Evolutionary conservation across 1,140 invertebrate species (phyloP), one percentile per base, ranked within the genome.

Genomic region (Papilio machaon): DNA sequence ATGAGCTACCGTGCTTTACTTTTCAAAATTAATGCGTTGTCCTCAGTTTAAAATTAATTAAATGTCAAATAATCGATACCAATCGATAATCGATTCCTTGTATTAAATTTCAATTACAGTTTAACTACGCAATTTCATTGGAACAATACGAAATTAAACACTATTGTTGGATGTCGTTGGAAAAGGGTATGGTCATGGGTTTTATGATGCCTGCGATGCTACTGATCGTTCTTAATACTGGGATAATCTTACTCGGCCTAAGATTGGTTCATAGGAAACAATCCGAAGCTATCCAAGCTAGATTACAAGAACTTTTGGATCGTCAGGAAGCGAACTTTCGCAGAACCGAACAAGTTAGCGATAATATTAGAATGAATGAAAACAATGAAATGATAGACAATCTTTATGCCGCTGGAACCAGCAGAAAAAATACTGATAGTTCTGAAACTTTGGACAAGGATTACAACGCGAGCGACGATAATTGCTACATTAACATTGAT

Each of bases 151-250:
- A 97, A 92, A 96, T 96, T 5, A 95, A 95, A 81, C 95, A 95
- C 83, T 97, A 96, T 85, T 97, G 97, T 88, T 97, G 96, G 96
- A 96, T 97, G 95, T 97, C 96, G 0, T 95, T 97, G 38, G 96
- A 96, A 88, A 96, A 96, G 87, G 96, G 96, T 6, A 97, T 97
- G 96, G 95, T 97, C 7, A 92, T 97, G 83, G 96, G 97, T 30
- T 97, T 97, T 84, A 96, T 97, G 95, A 91, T 96, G 19, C 97
- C 97, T 30, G 95, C 96, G 0, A 96, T 96, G 84, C 89, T 96
- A 38, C 89, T 97, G 17, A 97, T 97, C 67, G 86, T 97, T 70
- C 94, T 96, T 79, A 96, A 95, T 77, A 96, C 95, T 5, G 90
- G 92, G 5, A 90, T 95, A 7, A 93, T 95, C 5, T 95, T 95